phyloP scores from a whole-genome alignment of 2,888 invertebrate species.

The Prosopocoilus inquinatus region DNA sequence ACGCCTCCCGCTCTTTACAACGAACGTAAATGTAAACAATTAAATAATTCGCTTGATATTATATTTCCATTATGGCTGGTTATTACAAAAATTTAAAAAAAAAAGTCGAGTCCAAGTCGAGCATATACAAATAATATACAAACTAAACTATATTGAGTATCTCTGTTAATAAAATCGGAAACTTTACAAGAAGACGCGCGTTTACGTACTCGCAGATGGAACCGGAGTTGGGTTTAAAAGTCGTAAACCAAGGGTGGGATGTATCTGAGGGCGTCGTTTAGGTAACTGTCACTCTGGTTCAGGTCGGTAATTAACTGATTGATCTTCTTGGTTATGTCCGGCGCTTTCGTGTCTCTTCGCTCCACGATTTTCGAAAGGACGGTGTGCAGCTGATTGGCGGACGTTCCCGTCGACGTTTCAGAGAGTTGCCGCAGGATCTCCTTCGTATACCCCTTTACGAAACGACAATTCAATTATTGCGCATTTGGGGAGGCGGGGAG shows the following conservation, averaged over 20 bases:
- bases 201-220: no score
- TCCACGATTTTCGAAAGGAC: conserved; percentile 60
- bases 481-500: neutral
- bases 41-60: no score
- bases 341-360: conserved; percentile 58
- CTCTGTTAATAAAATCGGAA: no score
- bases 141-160: no score
- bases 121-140: no score
- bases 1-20: no score
- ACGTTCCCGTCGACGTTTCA: conserved; percentile 58
- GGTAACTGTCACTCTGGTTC: conserved; percentile 56
- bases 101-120: no score
- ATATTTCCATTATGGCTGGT: no score
- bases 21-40: no score
- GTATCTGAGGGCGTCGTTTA: conserved; percentile 59
- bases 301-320: conserved; percentile 57
- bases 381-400: conserved; percentile 58
- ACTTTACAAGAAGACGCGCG: no score
- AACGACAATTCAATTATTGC: neutral
- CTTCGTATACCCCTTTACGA: conserved; percentile 60
- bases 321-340: conserved; percentile 59
- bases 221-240: neutral
- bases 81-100: no score
- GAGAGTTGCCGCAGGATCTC: conserved; percentile 56
- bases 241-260: conserved; percentile 54